Percentiles rank a stretch among this genome's conserved stretches.
Conservation (phyloP, 2,797 vertebrate genomes). For the Malurus leucopterus region DNA sequence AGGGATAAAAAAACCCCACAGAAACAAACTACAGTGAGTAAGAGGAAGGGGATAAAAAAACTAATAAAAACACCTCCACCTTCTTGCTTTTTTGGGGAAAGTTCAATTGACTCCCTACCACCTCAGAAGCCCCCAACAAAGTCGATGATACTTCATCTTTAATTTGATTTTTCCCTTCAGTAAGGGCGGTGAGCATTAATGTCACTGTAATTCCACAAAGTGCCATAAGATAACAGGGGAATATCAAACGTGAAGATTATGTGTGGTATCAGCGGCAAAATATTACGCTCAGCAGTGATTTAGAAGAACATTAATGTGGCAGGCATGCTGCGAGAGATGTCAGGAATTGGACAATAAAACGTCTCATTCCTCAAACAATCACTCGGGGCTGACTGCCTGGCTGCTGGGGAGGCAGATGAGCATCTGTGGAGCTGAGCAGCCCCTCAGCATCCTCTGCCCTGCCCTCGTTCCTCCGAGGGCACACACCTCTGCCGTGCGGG, state of each 20-base stretch:
- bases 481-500: accelerated
- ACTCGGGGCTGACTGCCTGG: not conserved
- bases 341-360: not conserved
- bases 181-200: not conserved
- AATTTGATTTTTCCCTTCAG: conserved; percentile 19
- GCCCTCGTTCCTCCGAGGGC: accelerated
- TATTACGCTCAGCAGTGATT: not conserved
- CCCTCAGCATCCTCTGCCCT: not conserved
- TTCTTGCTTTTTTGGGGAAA: not conserved
- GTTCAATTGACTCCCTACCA: conserved; percentile 20
- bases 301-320: not conserved
- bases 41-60: not conserved
- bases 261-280: not conserved
- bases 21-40: not conserved
- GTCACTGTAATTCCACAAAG: not conserved
- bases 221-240: not conserved
- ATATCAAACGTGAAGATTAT: not conserved
- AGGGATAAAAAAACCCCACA: not conserved
- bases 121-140: conserved; percentile 12
- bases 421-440: accelerated
- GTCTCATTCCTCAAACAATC: not conserved
- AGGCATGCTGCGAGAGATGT: not conserved
- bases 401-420: not conserved
- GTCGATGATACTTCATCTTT: conserved; percentile 31
- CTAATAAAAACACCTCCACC: not conserved